Evolutionary conservation across 1,140 invertebrate genomes (phyloP), one percentile per base, ranked within the genome.

Genomic region (Onthophagus taurus): DNA sequence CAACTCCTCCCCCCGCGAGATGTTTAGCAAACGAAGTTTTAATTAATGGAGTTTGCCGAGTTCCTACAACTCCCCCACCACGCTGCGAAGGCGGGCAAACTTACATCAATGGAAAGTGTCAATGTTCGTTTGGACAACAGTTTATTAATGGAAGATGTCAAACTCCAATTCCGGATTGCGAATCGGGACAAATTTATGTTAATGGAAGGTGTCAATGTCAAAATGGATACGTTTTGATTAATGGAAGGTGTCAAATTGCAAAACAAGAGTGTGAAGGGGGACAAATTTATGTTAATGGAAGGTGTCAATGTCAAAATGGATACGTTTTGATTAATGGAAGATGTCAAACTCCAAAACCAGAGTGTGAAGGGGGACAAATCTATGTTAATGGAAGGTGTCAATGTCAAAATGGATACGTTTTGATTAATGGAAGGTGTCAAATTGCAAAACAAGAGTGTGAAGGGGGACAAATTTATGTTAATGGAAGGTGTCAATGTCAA

Each of bases 1-100:
- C 23, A 20, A 38, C 5, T 33, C 19, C 45, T 16, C 14, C 35
- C 12, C 20, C 23, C 24, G 8, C 37, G 18, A 36, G 24, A 21
- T 43, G 42, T 6, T 29, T 16, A 5, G 29, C 42, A 8, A 21
- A 21, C 17, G 29, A 43, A 33, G 29, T 18, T 33, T 20, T 43
- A 2, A 23, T 43, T 4, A 37, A 37, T n/a, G 43, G 43, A 16
- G 13, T 13, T 14, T 45, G 43, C 21, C 31, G 35, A 17, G 11
- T 23, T 34, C 24, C 23, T 12, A 11, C 43, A 26, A 42, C 41
- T 16, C 13, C 26, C n/a, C 41, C 41, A 26, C 24, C 39, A 8
- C 16, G n/a, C 7, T 44, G 42, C 19, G 2, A 2, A 2, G 7
- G 11, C 20, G 20, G 20, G 11, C 35, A 37, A 14, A 7, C 19